These are phyloP conservation scores for Labia minor DNA, from an alignment of 2,888 invertebrate genomes.

Conservation along the genomic window DNA sequence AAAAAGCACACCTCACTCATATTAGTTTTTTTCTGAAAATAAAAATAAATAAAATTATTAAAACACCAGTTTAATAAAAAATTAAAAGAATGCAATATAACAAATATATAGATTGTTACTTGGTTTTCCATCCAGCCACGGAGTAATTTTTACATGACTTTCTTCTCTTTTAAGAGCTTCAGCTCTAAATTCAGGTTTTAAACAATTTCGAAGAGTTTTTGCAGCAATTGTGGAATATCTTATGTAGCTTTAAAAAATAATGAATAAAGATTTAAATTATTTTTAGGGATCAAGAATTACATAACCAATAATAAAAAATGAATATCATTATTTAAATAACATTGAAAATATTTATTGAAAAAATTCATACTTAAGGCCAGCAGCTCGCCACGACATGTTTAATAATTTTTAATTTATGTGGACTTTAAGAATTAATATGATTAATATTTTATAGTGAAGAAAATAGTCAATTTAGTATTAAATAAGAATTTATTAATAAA, in stretches of 20 bases:
- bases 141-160: slow-evolving; percentile 66
- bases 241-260: slow-evolving; percentile 63
- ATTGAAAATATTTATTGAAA: not conserved
- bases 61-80: not conserved
- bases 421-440: too few relatives aligned
- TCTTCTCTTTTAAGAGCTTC: slow-evolving; percentile 69
- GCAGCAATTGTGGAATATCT: slow-evolving; percentile 94
- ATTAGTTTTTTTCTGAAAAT: not conserved
- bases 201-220: slow-evolving; percentile 60
- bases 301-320: too few relatives aligned
- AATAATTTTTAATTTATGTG: too few relatives aligned
- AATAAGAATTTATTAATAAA: too few relatives aligned
- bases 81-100: too few relatives aligned
- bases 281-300: too few relatives aligned
- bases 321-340: not conserved
- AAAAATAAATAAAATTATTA: not conserved
- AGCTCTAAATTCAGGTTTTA: slow-evolving; percentile 61
- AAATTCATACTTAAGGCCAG: not conserved
- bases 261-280: slow-evolving; percentile 19
- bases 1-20: not conserved
- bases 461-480: too few relatives aligned
- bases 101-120: too few relatives aligned
- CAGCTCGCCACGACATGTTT: not conserved
- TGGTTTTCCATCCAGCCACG: slow-evolving; percentile 78
- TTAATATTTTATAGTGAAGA: too few relatives aligned